Evolutionary conservation across 1,140 invertebrate species (phyloP).

Genomic region (Antheraea pernyi): DNA sequence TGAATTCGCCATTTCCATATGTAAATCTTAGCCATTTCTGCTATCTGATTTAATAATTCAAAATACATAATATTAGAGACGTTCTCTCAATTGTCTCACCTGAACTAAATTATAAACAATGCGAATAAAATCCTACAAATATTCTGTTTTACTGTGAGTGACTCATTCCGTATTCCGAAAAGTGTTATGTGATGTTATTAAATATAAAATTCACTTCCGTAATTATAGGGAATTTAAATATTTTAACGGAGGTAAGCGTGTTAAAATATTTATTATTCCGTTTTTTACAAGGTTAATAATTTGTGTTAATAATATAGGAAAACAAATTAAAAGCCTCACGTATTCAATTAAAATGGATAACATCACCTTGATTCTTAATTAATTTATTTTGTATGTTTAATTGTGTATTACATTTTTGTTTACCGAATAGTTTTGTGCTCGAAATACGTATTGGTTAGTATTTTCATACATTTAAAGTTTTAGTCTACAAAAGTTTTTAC

Average conservation of each 20-base stretch:
- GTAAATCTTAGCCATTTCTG: too few relatives aligned
- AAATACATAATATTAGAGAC: too few relatives aligned
- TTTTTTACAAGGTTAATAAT: not conserved
- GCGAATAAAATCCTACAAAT: too few relatives aligned
- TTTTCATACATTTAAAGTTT: too few relatives aligned
- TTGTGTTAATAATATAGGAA: not conserved
- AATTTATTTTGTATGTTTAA: not conserved
- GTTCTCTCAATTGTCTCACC: too few relatives aligned
- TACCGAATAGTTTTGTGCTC: not conserved
- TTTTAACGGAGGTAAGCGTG: not conserved
- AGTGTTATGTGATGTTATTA: not conserved
- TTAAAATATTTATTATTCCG: slow-evolving; percentile 4
- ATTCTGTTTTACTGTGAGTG: not conserved
- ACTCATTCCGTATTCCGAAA: not conserved
- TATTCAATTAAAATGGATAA: not conserved
- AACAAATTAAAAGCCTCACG: not conserved
- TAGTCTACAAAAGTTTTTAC: too few relatives aligned
- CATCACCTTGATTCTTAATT: not conserved
- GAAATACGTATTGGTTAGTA: not conserved
- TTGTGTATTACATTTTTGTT: not conserved
- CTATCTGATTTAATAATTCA: too few relatives aligned
- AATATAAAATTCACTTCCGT: not conserved
- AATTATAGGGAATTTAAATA: not conserved
- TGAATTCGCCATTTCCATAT: too few relatives aligned
- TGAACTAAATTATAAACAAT: too few relatives aligned